phyloP scores from a whole-genome alignment of 2,113 vertebrate species.

The Acrocephalus kingi region DNA sequence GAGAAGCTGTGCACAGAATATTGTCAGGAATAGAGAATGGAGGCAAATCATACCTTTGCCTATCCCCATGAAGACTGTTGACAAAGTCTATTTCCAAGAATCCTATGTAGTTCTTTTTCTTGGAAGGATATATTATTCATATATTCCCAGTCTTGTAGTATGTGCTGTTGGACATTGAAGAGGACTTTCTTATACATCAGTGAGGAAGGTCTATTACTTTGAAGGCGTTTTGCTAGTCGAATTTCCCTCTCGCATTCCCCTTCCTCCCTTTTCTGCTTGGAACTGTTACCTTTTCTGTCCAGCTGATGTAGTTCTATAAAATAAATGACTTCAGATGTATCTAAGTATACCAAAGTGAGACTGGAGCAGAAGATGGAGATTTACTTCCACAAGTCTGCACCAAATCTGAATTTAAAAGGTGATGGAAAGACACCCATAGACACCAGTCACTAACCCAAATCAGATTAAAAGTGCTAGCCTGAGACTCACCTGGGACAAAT shows the following conservation, averaged over 20 bases:
- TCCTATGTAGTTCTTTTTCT: background rate
- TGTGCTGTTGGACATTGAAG: background rate
- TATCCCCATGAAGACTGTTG: background rate
- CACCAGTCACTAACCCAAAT: background rate
- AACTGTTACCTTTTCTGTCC: background rate
- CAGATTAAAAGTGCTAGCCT: background rate
- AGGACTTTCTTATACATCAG: background rate
- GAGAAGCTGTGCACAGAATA: background rate
- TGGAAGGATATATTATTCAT: slow-evolving; percentile 2
- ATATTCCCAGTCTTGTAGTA: background rate
- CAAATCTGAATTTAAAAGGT: background rate
- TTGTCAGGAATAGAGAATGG: background rate
- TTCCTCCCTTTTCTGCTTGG: background rate
- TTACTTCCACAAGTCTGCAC: background rate
- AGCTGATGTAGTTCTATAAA: background rate
- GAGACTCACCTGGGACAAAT: background rate
- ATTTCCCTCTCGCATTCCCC: background rate
- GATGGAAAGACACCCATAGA: accelerated
- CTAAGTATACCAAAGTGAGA: background rate
- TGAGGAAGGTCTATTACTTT: background rate
- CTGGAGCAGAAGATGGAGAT: background rate
- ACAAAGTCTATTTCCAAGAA: slow-evolving; percentile 12
- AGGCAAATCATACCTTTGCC: background rate
- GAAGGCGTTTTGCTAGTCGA: background rate
- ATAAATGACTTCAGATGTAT: background rate